These are phyloP conservation scores for Atta cephalotes DNA, from an alignment of 1,140 invertebrate species.

Conservation along the genomic window DNA sequence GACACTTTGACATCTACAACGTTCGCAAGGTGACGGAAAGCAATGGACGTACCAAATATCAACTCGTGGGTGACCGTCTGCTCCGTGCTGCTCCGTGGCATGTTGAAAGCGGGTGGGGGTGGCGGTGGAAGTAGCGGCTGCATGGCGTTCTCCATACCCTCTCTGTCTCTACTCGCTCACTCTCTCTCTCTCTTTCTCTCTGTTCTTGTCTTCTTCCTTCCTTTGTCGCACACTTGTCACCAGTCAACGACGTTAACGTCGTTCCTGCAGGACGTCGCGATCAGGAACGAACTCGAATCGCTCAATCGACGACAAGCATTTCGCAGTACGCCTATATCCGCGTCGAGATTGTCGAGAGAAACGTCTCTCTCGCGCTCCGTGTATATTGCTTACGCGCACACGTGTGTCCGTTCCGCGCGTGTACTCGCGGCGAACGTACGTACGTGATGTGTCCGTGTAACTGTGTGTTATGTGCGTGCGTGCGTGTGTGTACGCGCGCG, in stretches of 20 bases:
- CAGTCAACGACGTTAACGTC: constrained; percentile 8
- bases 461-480: too few species aligned
- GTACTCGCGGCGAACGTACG: background rate
- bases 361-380: constrained; percentile 36
- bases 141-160: constrained; percentile 76
- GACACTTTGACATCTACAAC: too few species aligned
- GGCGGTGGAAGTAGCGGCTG: constrained; percentile 77
- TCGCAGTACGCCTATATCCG: constrained; percentile 38
- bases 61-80: constrained; percentile 87
- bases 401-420: constrained; percentile 22
- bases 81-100: constrained; percentile 83
- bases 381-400: background rate
- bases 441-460: background rate
- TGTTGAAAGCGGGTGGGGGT: constrained; percentile 66
- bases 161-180: background rate
- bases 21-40: background rate
- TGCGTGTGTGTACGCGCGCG: background rate
- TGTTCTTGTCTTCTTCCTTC: constrained; percentile 20
- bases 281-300: background rate
- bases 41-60: constrained; percentile 86
- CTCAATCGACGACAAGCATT: constrained; percentile 51
- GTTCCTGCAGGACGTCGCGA: constrained; percentile 7
- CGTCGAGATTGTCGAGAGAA: background rate
- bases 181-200: background rate
- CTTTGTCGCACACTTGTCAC: background rate